Conservation (phyloP, 2,113 vertebrate genomes). For the Dissostichus mawsoni region DNA sequence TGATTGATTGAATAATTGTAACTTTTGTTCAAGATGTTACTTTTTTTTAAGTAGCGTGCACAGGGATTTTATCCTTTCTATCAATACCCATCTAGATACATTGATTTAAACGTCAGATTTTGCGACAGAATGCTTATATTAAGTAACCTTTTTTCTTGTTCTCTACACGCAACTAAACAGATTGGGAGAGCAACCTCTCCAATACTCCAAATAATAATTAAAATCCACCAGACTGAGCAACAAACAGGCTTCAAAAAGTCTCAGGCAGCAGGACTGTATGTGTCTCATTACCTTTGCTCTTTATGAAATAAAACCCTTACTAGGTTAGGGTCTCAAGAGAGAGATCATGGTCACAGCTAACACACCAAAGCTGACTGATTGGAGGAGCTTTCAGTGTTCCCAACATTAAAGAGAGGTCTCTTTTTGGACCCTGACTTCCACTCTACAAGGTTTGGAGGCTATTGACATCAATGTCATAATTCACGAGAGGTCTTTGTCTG, state of each 20-base stretch:
- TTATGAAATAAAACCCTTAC: not conserved
- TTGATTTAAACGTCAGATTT: too few relatives aligned
- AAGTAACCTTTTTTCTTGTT: too few relatives aligned
- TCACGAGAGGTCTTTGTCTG: slow-evolving; percentile 2
- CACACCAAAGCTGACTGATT: not conserved
- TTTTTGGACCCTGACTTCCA: not conserved
- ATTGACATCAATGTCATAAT: not conserved
- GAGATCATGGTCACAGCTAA: not conserved
- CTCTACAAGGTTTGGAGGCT: not conserved
- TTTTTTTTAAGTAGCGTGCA: too few relatives aligned
- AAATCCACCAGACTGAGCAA: not conserved
- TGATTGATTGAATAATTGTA: too few relatives aligned
- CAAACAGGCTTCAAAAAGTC: not conserved
- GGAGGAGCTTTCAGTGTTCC: too few relatives aligned
- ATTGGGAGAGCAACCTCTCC: not conserved
- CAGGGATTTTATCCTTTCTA: too few relatives aligned
- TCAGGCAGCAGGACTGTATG: not conserved
- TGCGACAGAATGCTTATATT: too few relatives aligned
- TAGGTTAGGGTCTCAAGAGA: not conserved
- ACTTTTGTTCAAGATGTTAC: too few relatives aligned
- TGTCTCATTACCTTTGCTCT: too few relatives aligned
- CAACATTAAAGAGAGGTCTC: not conserved
- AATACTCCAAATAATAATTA: not conserved
- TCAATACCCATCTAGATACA: too few relatives aligned
- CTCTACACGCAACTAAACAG: not conserved